phyloP scores from a whole-genome alignment of 2,797 vertebrate genomes.

The Mustela erminea region DNA sequence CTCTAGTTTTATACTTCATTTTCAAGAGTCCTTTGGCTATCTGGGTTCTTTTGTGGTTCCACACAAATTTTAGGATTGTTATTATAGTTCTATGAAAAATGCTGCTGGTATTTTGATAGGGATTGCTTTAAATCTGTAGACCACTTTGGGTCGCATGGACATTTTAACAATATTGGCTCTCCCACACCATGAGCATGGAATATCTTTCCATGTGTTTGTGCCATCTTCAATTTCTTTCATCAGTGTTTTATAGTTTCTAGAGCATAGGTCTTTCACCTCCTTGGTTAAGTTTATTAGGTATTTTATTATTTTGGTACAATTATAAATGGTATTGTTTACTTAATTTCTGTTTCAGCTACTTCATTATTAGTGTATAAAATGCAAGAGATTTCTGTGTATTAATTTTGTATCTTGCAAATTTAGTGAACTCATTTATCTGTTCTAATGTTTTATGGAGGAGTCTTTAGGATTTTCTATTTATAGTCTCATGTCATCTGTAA shows the following conservation, averaged over 20 bases:
- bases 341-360: background rate
- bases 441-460: background rate
- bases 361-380: background rate
- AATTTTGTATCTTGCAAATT: background rate
- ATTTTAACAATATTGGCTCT: background rate
- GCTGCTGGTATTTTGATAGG: background rate
- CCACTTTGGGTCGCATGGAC: background rate
- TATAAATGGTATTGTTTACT: background rate
- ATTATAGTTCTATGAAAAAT: background rate
- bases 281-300: background rate
- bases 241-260: background rate
- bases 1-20: background rate
- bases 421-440: background rate
- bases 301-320: background rate
- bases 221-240: background rate
- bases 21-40: background rate
- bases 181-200: background rate
- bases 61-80: background rate
- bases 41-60: background rate
- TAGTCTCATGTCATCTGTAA: background rate
- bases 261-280: background rate
- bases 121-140: background rate
- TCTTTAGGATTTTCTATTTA: background rate
- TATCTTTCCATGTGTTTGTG: background rate
- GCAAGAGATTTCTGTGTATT: background rate